phyloP scores from a whole-genome alignment of 2,113 vertebrate species.

The Corynorhinus townsendii region DNA sequence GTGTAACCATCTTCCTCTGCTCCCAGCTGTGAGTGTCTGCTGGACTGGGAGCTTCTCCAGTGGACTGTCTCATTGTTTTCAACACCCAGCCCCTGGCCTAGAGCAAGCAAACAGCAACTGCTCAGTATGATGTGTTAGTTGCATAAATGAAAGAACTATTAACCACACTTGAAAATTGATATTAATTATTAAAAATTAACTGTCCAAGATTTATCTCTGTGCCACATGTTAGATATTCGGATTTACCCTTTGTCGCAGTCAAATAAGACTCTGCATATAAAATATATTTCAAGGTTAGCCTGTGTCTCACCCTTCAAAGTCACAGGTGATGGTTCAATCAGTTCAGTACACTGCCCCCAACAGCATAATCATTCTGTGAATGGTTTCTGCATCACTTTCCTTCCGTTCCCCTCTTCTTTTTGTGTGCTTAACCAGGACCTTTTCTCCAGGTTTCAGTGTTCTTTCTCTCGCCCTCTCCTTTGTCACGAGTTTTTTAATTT shows the following conservation, averaged over 20 bases:
- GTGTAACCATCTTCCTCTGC: not conserved
- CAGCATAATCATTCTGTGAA: not conserved
- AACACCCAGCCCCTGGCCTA: not conserved
- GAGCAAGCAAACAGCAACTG: not conserved
- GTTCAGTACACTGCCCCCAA: not conserved
- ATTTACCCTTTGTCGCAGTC: not conserved
- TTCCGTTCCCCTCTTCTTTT: not conserved
- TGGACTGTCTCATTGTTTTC: not conserved
- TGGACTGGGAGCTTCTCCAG: not conserved
- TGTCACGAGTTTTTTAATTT: slow-evolving; percentile 78
- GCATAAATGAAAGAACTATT: not conserved
- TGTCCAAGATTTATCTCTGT: not conserved
- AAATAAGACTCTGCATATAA: slow-evolving; percentile 23
- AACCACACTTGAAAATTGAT: not conserved
- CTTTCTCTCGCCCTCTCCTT: slow-evolving; percentile 74
- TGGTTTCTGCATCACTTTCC: slow-evolving; percentile 53
- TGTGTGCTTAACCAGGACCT: slow-evolving; percentile 62
- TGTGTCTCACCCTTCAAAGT: slow-evolving; percentile 24
- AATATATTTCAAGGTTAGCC: slow-evolving; percentile 15
- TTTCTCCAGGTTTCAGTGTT: slow-evolving; percentile 69
- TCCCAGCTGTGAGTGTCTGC: not conserved
- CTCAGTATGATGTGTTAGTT: not conserved
- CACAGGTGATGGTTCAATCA: slow-evolving; percentile 17
- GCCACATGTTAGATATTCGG: not conserved
- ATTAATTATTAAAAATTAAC: not conserved